Conservation (phyloP, 2,888 invertebrate genomes). For the Xylophagus ater region DNA sequence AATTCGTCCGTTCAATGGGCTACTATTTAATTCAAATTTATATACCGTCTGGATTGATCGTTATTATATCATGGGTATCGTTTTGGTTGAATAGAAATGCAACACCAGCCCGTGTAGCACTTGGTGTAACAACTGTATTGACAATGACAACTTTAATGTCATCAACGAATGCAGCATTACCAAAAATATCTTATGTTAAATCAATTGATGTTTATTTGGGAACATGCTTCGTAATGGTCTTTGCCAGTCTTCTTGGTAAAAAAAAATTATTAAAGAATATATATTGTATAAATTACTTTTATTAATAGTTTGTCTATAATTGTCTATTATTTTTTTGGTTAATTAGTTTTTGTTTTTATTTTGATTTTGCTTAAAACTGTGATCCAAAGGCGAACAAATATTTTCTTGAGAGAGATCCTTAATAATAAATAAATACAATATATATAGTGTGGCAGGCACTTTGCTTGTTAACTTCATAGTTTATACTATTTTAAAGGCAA, state of each 20-base stretch:
- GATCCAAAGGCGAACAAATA: too few species aligned
- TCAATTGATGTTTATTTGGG: conserved; percentile 95
- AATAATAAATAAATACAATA: too few species aligned
- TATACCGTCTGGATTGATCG: conserved; percentile 93
- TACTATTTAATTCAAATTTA: conserved; percentile 98
- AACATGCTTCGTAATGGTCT: conserved; percentile 98
- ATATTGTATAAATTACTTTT: too few species aligned
- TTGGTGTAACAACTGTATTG: conserved; percentile 91
- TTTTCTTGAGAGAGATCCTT: too few species aligned
- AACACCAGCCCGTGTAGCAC: conserved; percentile 84
- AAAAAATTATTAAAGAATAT: too few species aligned
- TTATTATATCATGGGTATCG: conserved; percentile 95
- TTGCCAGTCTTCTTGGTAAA: conserved; percentile 91
- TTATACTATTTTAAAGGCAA: too few species aligned
- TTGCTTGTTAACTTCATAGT: too few species aligned
- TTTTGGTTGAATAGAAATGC: conserved; percentile 95
- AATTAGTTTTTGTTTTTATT: too few species aligned
- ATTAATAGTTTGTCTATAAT: too few species aligned
- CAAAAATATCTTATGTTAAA: conserved; percentile 96
- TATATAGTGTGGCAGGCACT: too few species aligned
- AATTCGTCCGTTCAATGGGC: conserved; percentile 95
- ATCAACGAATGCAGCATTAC: conserved; percentile 90
- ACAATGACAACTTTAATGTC: conserved; percentile 98
- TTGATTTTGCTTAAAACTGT: too few species aligned
- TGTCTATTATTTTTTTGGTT: too few species aligned